Base-by-base conservation (phyloP, 2,113 vertebrate species). In the Hippotragus niger region DNA sequence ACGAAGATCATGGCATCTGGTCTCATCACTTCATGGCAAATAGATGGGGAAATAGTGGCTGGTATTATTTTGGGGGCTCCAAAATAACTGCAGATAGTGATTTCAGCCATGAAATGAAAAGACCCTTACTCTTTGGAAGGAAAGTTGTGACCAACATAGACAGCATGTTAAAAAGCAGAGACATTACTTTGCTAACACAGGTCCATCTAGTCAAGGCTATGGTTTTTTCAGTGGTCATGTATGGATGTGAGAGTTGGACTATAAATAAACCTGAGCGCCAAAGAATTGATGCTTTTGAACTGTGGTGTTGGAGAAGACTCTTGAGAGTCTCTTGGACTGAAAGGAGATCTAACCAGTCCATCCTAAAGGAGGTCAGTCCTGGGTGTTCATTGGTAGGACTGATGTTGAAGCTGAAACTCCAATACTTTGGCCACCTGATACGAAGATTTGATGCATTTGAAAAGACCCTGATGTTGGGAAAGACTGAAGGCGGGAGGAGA, bases 101-200 rank as follows among this genome's bases (percentile, higher is more conserved):
- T 17, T 64, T 4, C 31, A n/a, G 7, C 31, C 62, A 64, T 64
- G 31, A n/a, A 17, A 64, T 64, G 17, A 64, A 64, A 64, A n/a
- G 16, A n/a, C 3, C 0, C 16, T 64, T n/a, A n/a, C 3, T n/a
- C 33, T 17, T 36, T 36, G 8, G 33, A 19, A 67, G 1, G 8
- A 67, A 67, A 36, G 8, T 67, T 67, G n/a, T 67, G 64, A 67
- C 33, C 33, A 67, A 67, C 4, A 4, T 67, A n/a, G 33, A 67
- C 4, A 67, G 64, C 8, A 36, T 67, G 36, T 67, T 67, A 10
- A 67, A 19, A 67, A 67, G 33, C 17, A 67, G 64, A 67, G 64
- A 67, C 33, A 21, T 67, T 36, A 10, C 4, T 64, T 64, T 64
- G 31, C 6, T 16, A 67, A 19, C 7, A 67, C n/a, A 16, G 31